These are phyloP conservation scores for Gymnopithys bicolor DNA, from an alignment of 2,797 vertebrate genomes.

Conservation along the genomic window DNA sequence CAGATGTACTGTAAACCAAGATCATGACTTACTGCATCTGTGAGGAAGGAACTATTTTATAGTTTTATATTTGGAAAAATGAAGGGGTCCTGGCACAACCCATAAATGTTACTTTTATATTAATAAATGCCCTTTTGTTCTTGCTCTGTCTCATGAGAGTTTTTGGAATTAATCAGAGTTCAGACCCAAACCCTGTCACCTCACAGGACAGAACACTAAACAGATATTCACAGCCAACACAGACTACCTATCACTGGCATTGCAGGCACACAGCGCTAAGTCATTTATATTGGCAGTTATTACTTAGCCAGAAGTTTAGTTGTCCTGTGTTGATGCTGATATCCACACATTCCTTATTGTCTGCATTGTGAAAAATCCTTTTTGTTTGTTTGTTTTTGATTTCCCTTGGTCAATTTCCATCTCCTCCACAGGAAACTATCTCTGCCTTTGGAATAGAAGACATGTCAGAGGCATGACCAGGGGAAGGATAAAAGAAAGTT, in stretches of 20 bases:
- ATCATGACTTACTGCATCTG: background rate
- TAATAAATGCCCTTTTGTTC: background rate
- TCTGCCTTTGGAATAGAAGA: background rate
- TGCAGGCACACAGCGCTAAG: background rate
- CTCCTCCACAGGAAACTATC: background rate
- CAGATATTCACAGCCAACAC: background rate
- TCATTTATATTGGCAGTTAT: background rate
- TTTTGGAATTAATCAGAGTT: background rate
- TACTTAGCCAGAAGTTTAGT: background rate
- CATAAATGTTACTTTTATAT: background rate
- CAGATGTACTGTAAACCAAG: background rate
- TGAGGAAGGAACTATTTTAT: background rate
- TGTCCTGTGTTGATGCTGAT: background rate
- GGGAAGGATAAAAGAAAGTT: background rate
- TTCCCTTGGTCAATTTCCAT: background rate
- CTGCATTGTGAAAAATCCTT: background rate
- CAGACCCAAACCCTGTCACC: background rate
- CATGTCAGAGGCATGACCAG: background rate
- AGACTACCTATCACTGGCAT: background rate
- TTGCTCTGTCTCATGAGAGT: background rate
- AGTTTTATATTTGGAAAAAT: background rate
- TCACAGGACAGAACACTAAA: background rate
- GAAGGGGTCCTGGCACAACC: background rate
- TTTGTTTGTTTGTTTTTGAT: background rate
- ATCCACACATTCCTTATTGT: background rate